phyloP scores from a whole-genome alignment of 1,140 invertebrate genomes.

The Drosophila carrolli region DNA sequence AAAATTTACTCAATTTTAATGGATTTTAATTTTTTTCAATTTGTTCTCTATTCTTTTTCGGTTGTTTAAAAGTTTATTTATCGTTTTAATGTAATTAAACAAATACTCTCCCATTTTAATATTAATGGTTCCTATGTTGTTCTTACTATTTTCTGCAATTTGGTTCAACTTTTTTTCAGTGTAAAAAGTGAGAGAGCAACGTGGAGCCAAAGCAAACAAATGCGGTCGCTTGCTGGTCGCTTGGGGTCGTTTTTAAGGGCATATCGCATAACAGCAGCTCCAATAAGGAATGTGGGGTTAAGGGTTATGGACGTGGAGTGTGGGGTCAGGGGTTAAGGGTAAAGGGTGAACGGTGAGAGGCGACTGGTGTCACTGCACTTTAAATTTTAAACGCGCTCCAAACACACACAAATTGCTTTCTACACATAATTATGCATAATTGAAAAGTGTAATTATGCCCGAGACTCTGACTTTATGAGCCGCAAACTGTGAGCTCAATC shows the following conservation, averaged over 20 bases:
- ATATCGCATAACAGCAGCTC: conserved; percentile 64
- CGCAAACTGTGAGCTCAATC: conserved; percentile 72
- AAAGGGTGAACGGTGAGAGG: conserved; percentile 8
- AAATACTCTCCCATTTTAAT: no score
- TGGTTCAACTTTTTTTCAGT: background rate
- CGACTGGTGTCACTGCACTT: conserved; percentile 59
- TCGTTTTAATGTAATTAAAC: no score
- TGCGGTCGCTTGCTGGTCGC: conserved; percentile 53
- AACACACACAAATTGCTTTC: conserved; percentile 62
- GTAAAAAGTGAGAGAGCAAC: conserved; percentile 13
- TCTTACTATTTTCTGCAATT: background rate
- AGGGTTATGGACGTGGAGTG: conserved; percentile 6
- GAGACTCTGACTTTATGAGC: conserved; percentile 66
- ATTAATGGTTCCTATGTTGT: no score
- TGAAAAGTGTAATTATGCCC: conserved; percentile 77
- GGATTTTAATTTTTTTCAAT: no score
- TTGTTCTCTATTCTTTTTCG: no score
- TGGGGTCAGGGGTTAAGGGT: conserved; percentile 12
- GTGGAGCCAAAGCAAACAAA: conserved; percentile 52
- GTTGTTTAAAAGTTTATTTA: no score
- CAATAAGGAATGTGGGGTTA: conserved; percentile 20
- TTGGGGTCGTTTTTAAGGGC: conserved; percentile 49
- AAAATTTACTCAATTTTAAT: no score
- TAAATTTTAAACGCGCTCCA: conserved; percentile 64
- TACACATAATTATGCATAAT: conserved; percentile 82